Evolutionary conservation across 2,113 vertebrate genomes (phyloP).

Genomic region (Pelodiscus sinensis): DNA sequence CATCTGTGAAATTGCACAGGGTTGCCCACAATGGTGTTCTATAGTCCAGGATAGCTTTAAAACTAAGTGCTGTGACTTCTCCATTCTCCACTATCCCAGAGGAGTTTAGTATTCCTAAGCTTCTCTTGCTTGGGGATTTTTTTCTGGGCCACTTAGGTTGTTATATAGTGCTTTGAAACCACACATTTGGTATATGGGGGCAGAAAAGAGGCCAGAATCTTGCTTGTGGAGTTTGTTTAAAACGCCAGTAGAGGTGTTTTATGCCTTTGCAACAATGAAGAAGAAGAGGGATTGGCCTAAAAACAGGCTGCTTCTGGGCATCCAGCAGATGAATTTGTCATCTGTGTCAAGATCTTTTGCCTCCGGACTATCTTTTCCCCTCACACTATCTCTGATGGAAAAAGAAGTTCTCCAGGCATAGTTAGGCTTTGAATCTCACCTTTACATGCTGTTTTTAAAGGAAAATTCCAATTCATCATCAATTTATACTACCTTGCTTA

Average conservation of each 20-base stretch:
- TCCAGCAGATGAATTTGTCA: neutral
- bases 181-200: neutral
- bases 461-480: neutral
- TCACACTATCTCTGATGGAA: neutral
- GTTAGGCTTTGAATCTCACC: neutral
- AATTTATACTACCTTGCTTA: neutral
- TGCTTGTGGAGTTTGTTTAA: neutral
- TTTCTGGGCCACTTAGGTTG: neutral
- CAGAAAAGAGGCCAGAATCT: neutral
- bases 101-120: neutral
- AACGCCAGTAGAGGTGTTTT: neutral
- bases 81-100: neutral
- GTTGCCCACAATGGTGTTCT: neutral
- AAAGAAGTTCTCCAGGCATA: neutral
- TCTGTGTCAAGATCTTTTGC: neutral
- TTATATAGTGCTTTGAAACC: too few species aligned
- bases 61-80: too few species aligned
- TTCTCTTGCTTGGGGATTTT: neutral
- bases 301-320: neutral
- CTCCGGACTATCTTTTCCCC: neutral
- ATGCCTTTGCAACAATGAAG: neutral
- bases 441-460: fast-evolving
- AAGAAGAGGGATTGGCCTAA: neutral
- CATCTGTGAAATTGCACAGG: fast-evolving
- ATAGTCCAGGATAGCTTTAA: neutral